Conservation (phyloP, 2,797 vertebrate genomes). For the Ceryle rudis region DNA sequence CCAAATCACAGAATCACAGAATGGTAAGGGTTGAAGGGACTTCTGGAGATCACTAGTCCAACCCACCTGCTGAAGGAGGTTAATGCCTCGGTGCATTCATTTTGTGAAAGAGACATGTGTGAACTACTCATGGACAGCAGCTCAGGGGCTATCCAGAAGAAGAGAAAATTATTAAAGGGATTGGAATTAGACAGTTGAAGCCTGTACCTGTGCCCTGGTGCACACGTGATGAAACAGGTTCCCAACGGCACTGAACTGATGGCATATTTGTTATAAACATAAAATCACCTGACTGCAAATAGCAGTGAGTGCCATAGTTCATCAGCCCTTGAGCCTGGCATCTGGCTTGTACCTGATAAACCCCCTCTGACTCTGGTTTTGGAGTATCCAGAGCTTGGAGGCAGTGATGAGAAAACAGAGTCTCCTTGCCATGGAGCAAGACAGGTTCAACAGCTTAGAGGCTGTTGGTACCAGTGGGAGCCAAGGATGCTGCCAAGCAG, state of each 20-base stretch:
- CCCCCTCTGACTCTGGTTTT: not conserved
- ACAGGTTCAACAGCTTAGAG: not conserved
- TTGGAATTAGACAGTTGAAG: not conserved
- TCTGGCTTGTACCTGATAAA: accelerated
- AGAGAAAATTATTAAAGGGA: not conserved
- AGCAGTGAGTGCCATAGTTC: not conserved
- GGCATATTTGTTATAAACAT: not conserved
- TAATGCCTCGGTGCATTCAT: not conserved
- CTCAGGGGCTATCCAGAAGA: not conserved
- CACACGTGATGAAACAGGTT: not conserved
- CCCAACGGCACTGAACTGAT: not conserved
- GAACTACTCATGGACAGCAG: not conserved
- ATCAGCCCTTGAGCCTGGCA: not conserved
- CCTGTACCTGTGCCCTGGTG: not conserved
- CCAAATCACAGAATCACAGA: not conserved
- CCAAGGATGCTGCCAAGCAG: not conserved
- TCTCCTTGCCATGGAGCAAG: not conserved
- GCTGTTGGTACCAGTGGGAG: not conserved
- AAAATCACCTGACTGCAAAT: not conserved
- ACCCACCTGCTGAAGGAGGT: not conserved
- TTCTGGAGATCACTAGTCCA: not conserved
- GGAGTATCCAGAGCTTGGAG: not conserved
- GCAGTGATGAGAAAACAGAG: not conserved
- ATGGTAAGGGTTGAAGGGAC: not conserved
- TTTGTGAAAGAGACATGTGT: not conserved